Evolutionary conservation across 1,140 invertebrate genomes (phyloP), one percentile per base, ranked within the genome.

Genomic region (Octopus bimaculoides): DNA sequence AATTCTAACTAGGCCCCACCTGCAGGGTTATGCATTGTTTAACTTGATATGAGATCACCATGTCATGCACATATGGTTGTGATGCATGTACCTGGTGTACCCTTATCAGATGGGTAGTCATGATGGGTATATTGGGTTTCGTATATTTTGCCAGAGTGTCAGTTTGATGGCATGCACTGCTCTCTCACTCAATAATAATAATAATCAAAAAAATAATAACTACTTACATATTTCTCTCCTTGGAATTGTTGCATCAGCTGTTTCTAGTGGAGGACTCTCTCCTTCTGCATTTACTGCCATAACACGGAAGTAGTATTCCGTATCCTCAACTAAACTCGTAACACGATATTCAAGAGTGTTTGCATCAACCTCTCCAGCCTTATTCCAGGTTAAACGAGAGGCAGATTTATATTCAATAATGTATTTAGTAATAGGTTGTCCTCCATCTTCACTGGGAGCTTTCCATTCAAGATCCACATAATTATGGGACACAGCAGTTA

Each of bases 231-330:
- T 75, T 53, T 75, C 26, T 4, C 6, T 75, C 26, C 17, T 75
- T 17, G 74, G 74, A 0, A 93, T 94, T 82, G 98, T 96, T 14
- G 97, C 95, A 94, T 14, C 96, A 95, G 86, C 96, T 94, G 95
- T 95, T 56, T 93, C 93, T 7, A 98, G 91, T 1, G 97, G 96
- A 81, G 93, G 92, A 2, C 96, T 97, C 90, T 98, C 95, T 5
- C 97, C 97, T 87, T 96, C 94, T 83, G 95, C 95, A 89, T 99
- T 98, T 90, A 97, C 96, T 4, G 96, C 95, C 86, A 78, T 83
- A 14, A 86, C 82, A 26, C 84, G 79, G 84, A 87, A 85, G 53
- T 75, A 54, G 75, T 87, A 87, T 10, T 87, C 84, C 17, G 73
- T 83, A 56, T 83, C 86, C 74, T 86, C 85, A 20, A 79, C 78